Evolutionary conservation across 2,797 vertebrate species (phyloP), one percentile per base, ranked within the genome.

Genomic region (Balearica regulorum): DNA sequence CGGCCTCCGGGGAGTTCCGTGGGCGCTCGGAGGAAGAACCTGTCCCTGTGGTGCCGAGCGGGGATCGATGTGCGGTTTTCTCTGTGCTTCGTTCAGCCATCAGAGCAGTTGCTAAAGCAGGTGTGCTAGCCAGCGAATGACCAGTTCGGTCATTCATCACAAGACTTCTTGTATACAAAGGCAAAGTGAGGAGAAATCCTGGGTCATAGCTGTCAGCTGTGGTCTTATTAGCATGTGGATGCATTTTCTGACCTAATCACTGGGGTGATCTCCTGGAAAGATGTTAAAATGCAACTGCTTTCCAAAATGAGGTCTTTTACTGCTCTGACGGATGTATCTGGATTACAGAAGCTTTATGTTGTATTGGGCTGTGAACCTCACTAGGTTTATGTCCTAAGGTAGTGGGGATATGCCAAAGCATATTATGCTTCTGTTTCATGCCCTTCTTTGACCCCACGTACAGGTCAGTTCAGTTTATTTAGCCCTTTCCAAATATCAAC

Each of bases 31-130:
- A 2, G 19, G 21, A 2, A 10, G 6, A 8, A 62, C 10, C 35
- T 0, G 39, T 20, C 13, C n/a, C 51, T 7, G 9, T 0, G 20
- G 22, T 9, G 21, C 51, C 18, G 13, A 2, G 0, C 39, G 3
- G 13, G 49, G 61, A 46, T 0, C 28, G 3, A 1, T 29, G 37
- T 9, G 64, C 14, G 3, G 3, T 13, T 35, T 10, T 18, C 20
- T 16, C 49, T 4, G 4, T 11, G 37, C 22, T 25, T 11, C 26
- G 2, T 5, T 37, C 37, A 13, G 48, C 10, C 21, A 0, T 9
- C 29, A 3, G 31, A 44, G 48, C 2, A 2, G 28, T 3, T 18
- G 10, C 4, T 4, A 2, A 4, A 39, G 37, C 2, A 15, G 57
- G 28, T 13, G 0, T 2, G 12, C 24, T 4, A 4, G 14, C 17